A percentile compares a stretch with the other conserved stretches of the same genome.
phyloP scores from a whole-genome alignment of 2,888 invertebrate species.

The Agrochola macilenta region DNA sequence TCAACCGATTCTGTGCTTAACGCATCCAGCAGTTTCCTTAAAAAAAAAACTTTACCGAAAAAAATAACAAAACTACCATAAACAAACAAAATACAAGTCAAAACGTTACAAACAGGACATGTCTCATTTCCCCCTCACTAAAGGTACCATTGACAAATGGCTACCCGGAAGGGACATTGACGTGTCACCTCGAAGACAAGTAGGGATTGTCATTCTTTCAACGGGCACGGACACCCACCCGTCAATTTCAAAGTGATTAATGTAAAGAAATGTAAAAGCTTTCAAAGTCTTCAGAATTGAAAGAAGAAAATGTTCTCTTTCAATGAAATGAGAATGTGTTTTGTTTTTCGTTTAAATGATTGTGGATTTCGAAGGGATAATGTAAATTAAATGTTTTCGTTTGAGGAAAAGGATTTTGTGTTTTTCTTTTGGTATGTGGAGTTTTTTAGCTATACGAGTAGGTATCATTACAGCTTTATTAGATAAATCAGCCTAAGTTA shows the following conservation, averaged over 20 bases:
- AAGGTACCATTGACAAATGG: conserved; percentile 80
- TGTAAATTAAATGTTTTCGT: conserved; percentile 54
- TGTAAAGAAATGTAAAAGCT: conserved; percentile 71
- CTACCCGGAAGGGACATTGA: conserved; percentile 72
- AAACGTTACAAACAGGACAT: conserved; percentile 69
- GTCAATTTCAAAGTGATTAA: conserved; percentile 80
- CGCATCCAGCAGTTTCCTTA: neutral
- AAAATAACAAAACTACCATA: conserved; percentile 1
- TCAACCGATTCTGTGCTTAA: neutral
- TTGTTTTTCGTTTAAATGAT: conserved; percentile 45
- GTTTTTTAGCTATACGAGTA: conserved; percentile 17
- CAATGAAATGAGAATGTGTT: conserved; percentile 43
- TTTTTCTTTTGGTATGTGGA: conserved; percentile 10
- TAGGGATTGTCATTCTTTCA: conserved; percentile 73
- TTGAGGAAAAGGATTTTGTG: conserved; percentile 44
- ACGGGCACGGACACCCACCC: conserved; percentile 58
- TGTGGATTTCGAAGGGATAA: conserved; percentile 44
- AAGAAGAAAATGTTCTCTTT: conserved; percentile 22
- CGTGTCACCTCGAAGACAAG: conserved; percentile 67
- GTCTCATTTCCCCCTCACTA: conserved; percentile 71
- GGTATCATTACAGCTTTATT: conserved; percentile 21
- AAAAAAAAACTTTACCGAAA: neutral
- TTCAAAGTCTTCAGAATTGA: conserved; percentile 63
- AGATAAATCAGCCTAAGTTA: conserved; percentile 24
- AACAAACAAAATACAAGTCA: conserved; percentile 40